Evolutionary conservation across 2,888 invertebrate genomes (phyloP), one percentile per base, ranked within the genome.

Genomic region (Parnassius orleans): DNA sequence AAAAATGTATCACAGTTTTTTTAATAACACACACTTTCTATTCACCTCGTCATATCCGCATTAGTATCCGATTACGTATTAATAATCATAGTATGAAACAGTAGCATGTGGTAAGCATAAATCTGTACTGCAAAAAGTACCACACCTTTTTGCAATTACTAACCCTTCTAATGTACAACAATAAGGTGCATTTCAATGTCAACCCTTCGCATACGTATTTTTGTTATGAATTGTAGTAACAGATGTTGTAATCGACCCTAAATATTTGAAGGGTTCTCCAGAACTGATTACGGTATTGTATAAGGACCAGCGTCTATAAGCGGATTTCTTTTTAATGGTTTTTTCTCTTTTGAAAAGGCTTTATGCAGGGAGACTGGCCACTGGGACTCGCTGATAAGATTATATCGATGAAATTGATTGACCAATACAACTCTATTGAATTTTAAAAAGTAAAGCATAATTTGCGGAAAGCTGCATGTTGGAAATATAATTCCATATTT

Each of bases 241-340:
- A 89, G 87, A 88, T 89, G 88, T 85, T 76, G 78, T 80, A 84
- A 83, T 83, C 83, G 81, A 81, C 80, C 80, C 80, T 77, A 81
- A 78, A 79, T 77, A 81, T 81, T 84, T 81, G 83, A 81, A 82
- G 83, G 82, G 83, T 81, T 83, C 87, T 88, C 72, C 76, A 81
- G 77, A 87, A 85, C 82, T 87, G 87, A 88, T 89, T 89, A 86
- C 81, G 78, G 72, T 67, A 73, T 82, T 81, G 83, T 84, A 77
- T 75, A 70, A 70, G 71, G 75, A 68, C 52, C 74, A 72, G 69
- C 79, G 76, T 80, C 79, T 79, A 73, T 84, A 88, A 88, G 89
- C 83, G 84, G 88, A 87, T 88, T 87, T 81, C 78, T 82, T 81
- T 86, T 82, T 85, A 86, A 86, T 88, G 85, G 83, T 82, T 84